Evolutionary conservation across 2,113 vertebrate genomes (phyloP).

Genomic region (human (Homo sapiens)): DNA sequence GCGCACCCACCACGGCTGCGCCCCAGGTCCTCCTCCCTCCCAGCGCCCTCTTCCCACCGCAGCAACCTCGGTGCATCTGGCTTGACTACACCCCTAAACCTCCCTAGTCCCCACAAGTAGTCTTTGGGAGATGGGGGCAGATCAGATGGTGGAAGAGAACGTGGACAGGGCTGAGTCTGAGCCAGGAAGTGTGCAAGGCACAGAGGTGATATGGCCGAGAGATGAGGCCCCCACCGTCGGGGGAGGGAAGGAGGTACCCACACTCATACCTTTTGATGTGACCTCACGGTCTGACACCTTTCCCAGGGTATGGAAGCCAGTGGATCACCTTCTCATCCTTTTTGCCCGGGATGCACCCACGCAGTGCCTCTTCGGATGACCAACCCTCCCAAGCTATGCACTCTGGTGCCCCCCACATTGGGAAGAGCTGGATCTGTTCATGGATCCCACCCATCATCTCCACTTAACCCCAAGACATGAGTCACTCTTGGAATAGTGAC

Average conservation of each 20-base stretch:
- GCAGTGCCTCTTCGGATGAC: background rate
- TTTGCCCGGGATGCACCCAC: background rate
- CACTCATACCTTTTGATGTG: background rate
- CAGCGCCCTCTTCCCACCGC: background rate
- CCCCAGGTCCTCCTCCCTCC: background rate
- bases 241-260: background rate
- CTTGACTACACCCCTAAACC: background rate
- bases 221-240: background rate
- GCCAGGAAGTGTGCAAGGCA: background rate
- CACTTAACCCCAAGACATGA: background rate
- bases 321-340: background rate
- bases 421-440: background rate
- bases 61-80: background rate
- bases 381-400: background rate
- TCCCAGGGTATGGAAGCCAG: background rate
- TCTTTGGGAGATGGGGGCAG: background rate
- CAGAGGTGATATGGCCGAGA: background rate
- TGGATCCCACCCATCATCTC: background rate
- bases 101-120: background rate
- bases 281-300: background rate
- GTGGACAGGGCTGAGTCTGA: background rate
- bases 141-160: background rate
- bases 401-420: background rate
- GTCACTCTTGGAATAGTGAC: slow-evolving; percentile 21
- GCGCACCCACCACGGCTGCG: slow-evolving; percentile 58